Conservation (phyloP, 2,797 vertebrate species). For the Protosalanx chinensis region DNA sequence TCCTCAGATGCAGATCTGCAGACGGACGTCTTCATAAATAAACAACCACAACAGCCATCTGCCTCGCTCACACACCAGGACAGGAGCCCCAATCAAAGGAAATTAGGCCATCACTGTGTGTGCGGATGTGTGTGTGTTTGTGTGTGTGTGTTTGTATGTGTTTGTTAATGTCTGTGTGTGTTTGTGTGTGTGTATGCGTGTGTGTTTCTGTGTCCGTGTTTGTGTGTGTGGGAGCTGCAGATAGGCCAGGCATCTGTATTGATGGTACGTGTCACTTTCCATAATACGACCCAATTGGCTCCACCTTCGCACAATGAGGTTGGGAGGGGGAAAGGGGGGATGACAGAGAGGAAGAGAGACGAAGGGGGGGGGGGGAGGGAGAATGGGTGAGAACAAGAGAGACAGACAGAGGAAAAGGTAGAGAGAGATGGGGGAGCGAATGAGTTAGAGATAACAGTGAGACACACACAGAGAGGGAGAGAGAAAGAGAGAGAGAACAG, state of each 20-base stretch:
- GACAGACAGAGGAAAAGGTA: no score
- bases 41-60: constrained; percentile 47
- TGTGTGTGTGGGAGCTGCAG: constrained; percentile 1
- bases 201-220: neutral
- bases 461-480: no score
- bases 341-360: no score
- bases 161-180: neutral
- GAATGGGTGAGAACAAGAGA: no score
- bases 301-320: no score
- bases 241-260: constrained; percentile 15
- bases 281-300: constrained; percentile 13
- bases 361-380: no score
- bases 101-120: constrained; percentile 22
- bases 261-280: constrained; percentile 31
- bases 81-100: constrained; percentile 49
- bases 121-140: neutral
- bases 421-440: no score
- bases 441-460: no score
- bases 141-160: neutral
- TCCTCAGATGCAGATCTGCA: constrained; percentile 26
- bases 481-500: no score
- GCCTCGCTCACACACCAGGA: constrained; percentile 34
- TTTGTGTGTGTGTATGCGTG: neutral
- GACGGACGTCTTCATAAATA: constrained; percentile 36
- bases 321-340: no score